Conservation (phyloP, 2,888 invertebrate genomes). For the Tenodera sinensis region DNA sequence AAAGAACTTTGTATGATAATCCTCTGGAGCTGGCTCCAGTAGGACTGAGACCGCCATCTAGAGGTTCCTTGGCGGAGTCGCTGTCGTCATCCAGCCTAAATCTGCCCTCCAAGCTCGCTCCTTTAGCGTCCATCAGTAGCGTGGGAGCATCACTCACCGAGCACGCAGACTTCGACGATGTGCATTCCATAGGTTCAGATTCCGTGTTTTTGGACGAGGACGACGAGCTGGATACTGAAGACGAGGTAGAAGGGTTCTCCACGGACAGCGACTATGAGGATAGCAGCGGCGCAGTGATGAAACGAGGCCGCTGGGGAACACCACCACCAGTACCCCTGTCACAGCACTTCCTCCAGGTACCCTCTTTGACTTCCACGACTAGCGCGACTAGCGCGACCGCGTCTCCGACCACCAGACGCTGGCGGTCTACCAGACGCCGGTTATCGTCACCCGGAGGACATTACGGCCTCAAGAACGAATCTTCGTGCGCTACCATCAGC, state of each 20-base stretch:
- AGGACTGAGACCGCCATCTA: not conserved
- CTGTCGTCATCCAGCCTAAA: slow-evolving; percentile 15
- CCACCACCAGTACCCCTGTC: slow-evolving; percentile 26
- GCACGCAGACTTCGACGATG: slow-evolving; percentile 66
- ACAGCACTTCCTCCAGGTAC: slow-evolving; percentile 24
- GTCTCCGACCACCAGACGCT: not conserved
- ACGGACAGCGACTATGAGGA: slow-evolving; percentile 65
- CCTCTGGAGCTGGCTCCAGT: slow-evolving; percentile 12
- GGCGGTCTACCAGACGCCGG: not conserved
- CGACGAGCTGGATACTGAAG: slow-evolving; percentile 69
- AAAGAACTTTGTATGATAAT: slow-evolving; percentile 51
- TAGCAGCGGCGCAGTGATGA: not conserved
- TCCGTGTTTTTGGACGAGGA: slow-evolving; percentile 75
- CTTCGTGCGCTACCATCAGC: slow-evolving; percentile 21
- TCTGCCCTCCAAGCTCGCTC: slow-evolving; percentile 57
- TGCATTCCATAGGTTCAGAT: slow-evolving; percentile 63
- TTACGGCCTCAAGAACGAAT: not conserved
- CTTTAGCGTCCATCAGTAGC: slow-evolving; percentile 76
- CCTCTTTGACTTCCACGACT: not conserved
- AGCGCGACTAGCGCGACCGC: not conserved
- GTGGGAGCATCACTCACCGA: slow-evolving; percentile 47
- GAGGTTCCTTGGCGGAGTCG: slow-evolving; percentile 22
- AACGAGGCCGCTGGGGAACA: slow-evolving; percentile 16
- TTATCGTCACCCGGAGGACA: slow-evolving; percentile 1
- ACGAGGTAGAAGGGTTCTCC: slow-evolving; percentile 79